phyloP scores from a whole-genome alignment of 2,113 vertebrate genomes.

The Gallinago paraguaiae region DNA sequence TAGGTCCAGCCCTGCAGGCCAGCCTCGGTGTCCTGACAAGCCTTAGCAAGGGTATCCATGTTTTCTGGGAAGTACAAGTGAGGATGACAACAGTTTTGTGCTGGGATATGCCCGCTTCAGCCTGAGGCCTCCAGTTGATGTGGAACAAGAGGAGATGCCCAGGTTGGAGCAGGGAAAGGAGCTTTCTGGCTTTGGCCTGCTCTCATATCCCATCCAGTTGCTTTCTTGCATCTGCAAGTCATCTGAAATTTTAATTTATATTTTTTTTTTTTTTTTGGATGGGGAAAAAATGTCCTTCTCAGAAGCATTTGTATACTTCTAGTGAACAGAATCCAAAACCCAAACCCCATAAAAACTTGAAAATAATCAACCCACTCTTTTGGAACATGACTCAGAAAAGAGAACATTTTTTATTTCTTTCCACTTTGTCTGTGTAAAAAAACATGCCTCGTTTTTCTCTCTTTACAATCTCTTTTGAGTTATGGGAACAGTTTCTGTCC shows the following conservation, averaged over 20 bases:
- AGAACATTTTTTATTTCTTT: constrained; percentile 22
- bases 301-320: neutral
- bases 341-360: constrained; percentile 21
- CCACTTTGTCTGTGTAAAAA: neutral
- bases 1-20: neutral
- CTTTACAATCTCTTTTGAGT: constrained; percentile 39
- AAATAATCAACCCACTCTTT: constrained; percentile 28
- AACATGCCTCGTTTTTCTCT: neutral
- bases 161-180: neutral
- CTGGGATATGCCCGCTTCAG: neutral
- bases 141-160: neutral
- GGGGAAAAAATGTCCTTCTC: neutral
- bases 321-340: constrained; percentile 12
- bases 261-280: neutral
- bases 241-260: constrained; percentile 23
- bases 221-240: constrained; percentile 25
- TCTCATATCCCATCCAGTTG: neutral
- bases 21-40: neutral
- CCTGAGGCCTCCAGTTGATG: neutral
- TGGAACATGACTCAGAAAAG: constrained; percentile 29
- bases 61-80: neutral
- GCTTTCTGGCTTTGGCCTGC: neutral
- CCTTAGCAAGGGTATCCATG: neutral
- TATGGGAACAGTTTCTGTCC: constrained; percentile 10
- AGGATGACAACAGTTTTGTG: neutral